A percentile compares a stretch with the other conserved stretches of the same genome.
phyloP scores from a whole-genome alignment of 2,888 invertebrate species.

The Chymomyza procnemis region DNA sequence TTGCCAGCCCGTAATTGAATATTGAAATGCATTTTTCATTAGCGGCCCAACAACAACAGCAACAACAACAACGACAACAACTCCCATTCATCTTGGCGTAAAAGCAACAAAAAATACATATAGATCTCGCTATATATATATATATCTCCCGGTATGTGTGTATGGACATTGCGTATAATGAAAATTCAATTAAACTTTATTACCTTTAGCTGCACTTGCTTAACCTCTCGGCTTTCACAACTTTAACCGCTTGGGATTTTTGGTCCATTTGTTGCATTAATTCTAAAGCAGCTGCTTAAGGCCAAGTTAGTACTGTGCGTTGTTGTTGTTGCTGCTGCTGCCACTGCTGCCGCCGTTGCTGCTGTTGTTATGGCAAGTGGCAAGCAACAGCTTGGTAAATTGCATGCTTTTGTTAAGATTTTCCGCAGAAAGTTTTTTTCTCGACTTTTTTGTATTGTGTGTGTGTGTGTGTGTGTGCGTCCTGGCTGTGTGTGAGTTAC shows the following conservation, averaged over 20 bases:
- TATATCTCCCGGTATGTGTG: no score
- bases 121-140: no score
- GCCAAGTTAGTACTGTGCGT: constrained; percentile 21
- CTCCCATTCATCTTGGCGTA: neutral
- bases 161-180: constrained; percentile 64
- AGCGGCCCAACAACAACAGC: constrained; percentile 25
- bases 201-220: constrained; percentile 63
- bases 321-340: constrained; percentile 18
- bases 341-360: constrained; percentile 40
- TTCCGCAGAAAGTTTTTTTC: constrained; percentile 62
- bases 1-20: constrained; percentile 63
- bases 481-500: neutral
- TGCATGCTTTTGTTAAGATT: constrained; percentile 65
- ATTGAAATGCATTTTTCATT: constrained; percentile 73
- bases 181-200: constrained; percentile 72
- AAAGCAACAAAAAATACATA: constrained; percentile 4
- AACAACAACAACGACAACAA: constrained; percentile 9
- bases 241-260: constrained; percentile 25
- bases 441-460: constrained; percentile 3
- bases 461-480: neutral
- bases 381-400: constrained; percentile 49
- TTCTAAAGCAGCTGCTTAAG: constrained; percentile 62
- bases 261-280: constrained; percentile 69
- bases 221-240: constrained; percentile 55
- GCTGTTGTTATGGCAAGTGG: constrained; percentile 29